Percentiles rank a stretch among this genome's conserved stretches.
Conservation (phyloP, 2,888 invertebrate species). For the Tenthredo scrophulariae region DNA sequence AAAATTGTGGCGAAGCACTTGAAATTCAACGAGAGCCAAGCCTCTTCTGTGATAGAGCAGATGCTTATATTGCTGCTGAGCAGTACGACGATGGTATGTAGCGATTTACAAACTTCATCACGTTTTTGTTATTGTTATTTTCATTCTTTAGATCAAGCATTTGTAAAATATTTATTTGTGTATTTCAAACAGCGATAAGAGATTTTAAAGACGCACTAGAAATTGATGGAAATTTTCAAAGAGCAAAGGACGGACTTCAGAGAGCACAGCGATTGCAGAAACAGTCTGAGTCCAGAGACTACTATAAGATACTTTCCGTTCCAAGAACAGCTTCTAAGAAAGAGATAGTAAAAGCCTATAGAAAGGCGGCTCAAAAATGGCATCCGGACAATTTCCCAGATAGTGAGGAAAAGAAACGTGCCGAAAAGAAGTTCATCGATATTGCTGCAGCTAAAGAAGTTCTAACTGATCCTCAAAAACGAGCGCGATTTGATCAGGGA, state of each 20-base stretch:
- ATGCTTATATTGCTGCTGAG: constrained; percentile 93
- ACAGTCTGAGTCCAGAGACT: constrained; percentile 95
- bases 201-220: constrained; percentile 93
- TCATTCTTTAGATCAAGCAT: constrained; percentile 14
- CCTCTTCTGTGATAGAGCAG: constrained; percentile 93
- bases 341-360: constrained; percentile 97
- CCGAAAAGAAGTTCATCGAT: constrained; percentile 98
- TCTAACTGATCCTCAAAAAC: constrained; percentile 93
- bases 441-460: constrained; percentile 99
- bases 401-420: constrained; percentile 94
- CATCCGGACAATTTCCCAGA: constrained; percentile 97
- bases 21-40: constrained; percentile 87
- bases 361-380: constrained; percentile 98
- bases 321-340: constrained; percentile 94
- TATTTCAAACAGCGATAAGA: constrained; percentile 84
- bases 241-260: constrained; percentile 93
- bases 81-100: constrained; percentile 91
- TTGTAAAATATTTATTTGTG: constrained; percentile 3
- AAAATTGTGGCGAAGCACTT: constrained; percentile 89
- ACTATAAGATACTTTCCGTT: constrained; percentile 98
- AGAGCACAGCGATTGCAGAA: constrained; percentile 95
- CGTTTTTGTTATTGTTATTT: neutral
- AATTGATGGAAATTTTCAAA: constrained; percentile 87
- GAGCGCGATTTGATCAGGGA: constrained; percentile 95
- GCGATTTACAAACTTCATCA: neutral